Base-by-base conservation (phyloP, 1,140 invertebrate species). In the Marisa cornuarietis region DNA sequence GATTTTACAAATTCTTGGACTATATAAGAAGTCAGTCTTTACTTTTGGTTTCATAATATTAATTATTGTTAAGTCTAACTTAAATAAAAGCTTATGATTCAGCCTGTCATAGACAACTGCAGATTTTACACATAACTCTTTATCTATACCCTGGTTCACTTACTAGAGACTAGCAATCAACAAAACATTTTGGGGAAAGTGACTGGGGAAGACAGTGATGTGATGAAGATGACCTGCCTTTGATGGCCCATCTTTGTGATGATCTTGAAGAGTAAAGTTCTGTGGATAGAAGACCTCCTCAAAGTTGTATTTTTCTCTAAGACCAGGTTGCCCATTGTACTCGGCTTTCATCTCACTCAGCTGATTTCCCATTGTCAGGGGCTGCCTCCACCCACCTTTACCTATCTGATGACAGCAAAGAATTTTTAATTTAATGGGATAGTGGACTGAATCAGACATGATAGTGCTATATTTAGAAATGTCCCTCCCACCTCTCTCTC, bases 321-420 rank as follows among this genome's bases (percentile, higher is more conserved):
- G 78, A 22, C 88, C 88, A 22, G 88, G 81, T 61, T 74, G 74
- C 42, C 73, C 85, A 31, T 84, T 74, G 75, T 85, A 91, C 78
- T 89, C 78, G 24, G 87, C 90, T 52, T 90, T 87, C 76, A 89
- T 89, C 76, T 91, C 91, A 76, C 86, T 89, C 65, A 82, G 82
- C 83, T 91, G 90, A 73, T 91, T 89, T n/a, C 89, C 89, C 88
- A 90, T 90, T 14, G 90, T 90, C 20, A 91, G 83, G 26, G 91
- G 91, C 65, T 86, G 83, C 73, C 90, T 84, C 90, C 90, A 91
- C 20, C 90, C 88, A 72, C 89, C 89, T 52, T 87, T 84, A 31
- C 85, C 87, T 76, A 90, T 82, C 88, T 90, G 66, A 42, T 71
- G 68, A 31, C 65, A 51, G 10, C 14, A 76, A 80, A n/a, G 18